Conservation (phyloP, 2,797 vertebrate genomes). For the Sandelia bainsii region DNA sequence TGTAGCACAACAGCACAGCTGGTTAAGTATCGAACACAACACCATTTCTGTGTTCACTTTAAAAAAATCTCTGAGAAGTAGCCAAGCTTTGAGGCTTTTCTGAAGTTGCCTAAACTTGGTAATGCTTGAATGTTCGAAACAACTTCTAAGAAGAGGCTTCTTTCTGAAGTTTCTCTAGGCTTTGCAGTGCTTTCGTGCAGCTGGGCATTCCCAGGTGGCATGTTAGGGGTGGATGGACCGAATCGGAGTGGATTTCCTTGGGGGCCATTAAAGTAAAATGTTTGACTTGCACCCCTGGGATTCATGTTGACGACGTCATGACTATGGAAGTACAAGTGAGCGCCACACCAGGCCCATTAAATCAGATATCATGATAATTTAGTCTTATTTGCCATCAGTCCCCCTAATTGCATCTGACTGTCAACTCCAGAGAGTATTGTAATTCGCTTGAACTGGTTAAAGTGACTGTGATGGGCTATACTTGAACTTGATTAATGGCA, state of each 20-base stretch:
- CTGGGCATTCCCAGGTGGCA: slow-evolving; percentile 70
- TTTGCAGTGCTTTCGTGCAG: slow-evolving; percentile 53
- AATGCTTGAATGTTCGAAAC: slow-evolving; percentile 41
- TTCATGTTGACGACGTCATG: slow-evolving; percentile 69
- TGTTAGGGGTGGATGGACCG: slow-evolving; percentile 69
- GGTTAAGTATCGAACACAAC: slow-evolving; percentile 6
- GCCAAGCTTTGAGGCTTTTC: slow-evolving; percentile 53
- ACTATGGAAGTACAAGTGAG: slow-evolving; percentile 46
- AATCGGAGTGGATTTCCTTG: slow-evolving; percentile 67
- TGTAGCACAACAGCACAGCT: slow-evolving; percentile 29
- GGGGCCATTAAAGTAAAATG: slow-evolving; percentile 73
- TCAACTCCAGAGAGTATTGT: slow-evolving; percentile 75
- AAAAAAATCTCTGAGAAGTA: slow-evolving; percentile 29
- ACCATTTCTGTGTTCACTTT: slow-evolving; percentile 33
- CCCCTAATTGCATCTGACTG: slow-evolving; percentile 83
- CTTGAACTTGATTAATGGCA: slow-evolving; percentile 73
- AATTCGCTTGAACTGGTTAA: slow-evolving; percentile 81
- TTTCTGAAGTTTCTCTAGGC: slow-evolving; percentile 57
- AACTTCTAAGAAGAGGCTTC: slow-evolving; percentile 59
- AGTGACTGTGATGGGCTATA: slow-evolving; percentile 78
- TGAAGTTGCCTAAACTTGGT: slow-evolving; percentile 52
- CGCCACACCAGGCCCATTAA: slow-evolving; percentile 73
- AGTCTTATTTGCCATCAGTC: slow-evolving; percentile 84
- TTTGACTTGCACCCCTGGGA: slow-evolving; percentile 62
- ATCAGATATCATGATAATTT: slow-evolving; percentile 82